phyloP scores from a whole-genome alignment of 2,797 vertebrate genomes.

The Vespertilio murinus region DNA sequence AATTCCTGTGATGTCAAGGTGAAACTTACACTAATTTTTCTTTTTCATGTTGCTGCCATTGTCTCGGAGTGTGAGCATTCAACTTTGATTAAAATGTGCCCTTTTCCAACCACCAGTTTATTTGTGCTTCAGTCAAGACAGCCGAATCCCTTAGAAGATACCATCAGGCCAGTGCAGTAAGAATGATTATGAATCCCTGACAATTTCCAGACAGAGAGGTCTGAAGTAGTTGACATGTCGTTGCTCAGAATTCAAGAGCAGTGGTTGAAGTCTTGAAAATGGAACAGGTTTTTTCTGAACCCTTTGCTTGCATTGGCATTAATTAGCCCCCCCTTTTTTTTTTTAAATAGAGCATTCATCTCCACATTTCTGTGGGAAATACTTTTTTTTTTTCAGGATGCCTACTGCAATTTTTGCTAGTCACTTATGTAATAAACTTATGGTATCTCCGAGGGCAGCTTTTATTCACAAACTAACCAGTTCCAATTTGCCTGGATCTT shows the following conservation, averaged over 20 bases:
- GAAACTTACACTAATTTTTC: conserved; percentile 13
- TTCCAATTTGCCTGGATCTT: not conserved
- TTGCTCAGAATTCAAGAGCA: conserved; percentile 37
- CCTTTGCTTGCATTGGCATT: not conserved
- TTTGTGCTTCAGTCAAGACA: conserved; percentile 62
- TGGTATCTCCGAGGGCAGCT: not conserved
- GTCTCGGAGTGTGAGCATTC: conserved; percentile 27
- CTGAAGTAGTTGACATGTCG: not conserved
- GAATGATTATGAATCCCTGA: conserved; percentile 40
- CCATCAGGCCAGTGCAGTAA: not conserved
- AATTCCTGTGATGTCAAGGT: not conserved
- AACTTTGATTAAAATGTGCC: conserved; percentile 66
- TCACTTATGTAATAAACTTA: conserved; percentile 2
- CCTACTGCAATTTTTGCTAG: not conserved
- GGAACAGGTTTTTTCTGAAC: conserved; percentile 20
- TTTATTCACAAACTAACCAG: not conserved
- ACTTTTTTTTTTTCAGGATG: conserved; percentile 18
- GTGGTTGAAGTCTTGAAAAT: not conserved
- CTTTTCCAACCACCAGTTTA: conserved; percentile 28
- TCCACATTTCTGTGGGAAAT: conserved; percentile 23
- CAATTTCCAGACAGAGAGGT: conserved; percentile 43
- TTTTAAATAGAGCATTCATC: not conserved
- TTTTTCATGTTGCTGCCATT: conserved; percentile 27
- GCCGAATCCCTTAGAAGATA: conserved; percentile 35
- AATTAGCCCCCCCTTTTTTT: not conserved